Conservation (phyloP, 2,888 invertebrate species). For the Cephalotes varians region DNA sequence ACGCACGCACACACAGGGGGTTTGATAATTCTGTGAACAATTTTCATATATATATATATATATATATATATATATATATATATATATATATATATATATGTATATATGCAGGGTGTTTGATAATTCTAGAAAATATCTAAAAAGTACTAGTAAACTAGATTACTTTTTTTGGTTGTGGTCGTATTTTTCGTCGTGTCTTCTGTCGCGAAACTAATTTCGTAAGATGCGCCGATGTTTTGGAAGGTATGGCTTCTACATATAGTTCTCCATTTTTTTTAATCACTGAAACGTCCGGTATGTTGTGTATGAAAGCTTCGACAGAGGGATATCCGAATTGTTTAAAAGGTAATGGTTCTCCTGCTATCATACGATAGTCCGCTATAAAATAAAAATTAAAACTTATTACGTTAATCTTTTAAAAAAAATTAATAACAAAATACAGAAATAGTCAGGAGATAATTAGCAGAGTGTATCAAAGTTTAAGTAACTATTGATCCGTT, state of each 20-base stretch:
- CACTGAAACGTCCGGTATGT: slow-evolving; percentile 88
- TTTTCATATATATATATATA: no score
- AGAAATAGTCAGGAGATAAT: neutral
- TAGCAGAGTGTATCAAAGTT: neutral
- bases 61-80: no score
- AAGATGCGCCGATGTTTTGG: slow-evolving; percentile 88
- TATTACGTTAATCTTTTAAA: neutral
- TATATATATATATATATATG: no score
- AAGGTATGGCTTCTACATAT: slow-evolving; percentile 87
- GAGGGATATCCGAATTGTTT: slow-evolving; percentile 88
- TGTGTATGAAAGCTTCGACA: slow-evolving; percentile 88
- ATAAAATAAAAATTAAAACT: slow-evolving; percentile 68
- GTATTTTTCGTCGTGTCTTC: slow-evolving; percentile 74
- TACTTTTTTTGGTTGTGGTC: slow-evolving; percentile 31
- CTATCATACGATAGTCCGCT: slow-evolving; percentile 89
- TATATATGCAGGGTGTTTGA: no score
- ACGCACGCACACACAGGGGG: no score
- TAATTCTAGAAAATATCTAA: neutral
- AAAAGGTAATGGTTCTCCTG: slow-evolving; percentile 89
- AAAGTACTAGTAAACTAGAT: neutral
- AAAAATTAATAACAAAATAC: neutral
- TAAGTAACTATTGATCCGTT: slow-evolving; percentile 24
- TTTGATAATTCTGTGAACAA: no score
- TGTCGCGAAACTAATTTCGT: slow-evolving; percentile 81
- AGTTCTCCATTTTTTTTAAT: slow-evolving; percentile 87